phyloP scores from a whole-genome alignment of 2,888 invertebrate species.

The Lithophane semibrunnea region DNA sequence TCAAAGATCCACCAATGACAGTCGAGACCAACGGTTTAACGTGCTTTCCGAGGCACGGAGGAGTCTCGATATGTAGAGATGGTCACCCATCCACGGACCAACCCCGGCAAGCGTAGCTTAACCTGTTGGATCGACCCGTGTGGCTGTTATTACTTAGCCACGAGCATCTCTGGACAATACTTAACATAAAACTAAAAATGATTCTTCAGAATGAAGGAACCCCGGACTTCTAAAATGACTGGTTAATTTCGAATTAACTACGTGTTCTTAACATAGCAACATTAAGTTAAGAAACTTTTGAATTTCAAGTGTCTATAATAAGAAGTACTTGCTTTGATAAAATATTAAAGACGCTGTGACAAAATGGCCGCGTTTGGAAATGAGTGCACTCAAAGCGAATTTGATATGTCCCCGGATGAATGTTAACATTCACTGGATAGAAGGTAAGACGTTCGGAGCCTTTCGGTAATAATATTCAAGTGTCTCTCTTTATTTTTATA shows the following conservation, averaged over 20 bases:
- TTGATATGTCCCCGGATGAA: slow-evolving; percentile 52
- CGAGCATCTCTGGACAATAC: no score
- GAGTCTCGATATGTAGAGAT: neutral
- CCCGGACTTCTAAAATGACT: neutral
- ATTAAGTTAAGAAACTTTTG: slow-evolving; percentile 3
- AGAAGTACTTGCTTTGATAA: slow-evolving; percentile 45
- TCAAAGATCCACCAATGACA: no score
- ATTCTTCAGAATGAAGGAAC: neutral
- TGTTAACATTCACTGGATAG: slow-evolving; percentile 20
- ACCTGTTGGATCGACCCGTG: no score
- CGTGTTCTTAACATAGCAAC: slow-evolving; percentile 6
- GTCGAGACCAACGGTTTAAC: no score
- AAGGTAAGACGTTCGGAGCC: neutral
- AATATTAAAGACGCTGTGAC: slow-evolving; percentile 54
- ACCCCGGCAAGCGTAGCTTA: neutral
- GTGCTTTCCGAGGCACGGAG: no score
- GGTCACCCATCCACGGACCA: neutral
- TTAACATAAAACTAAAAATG: neutral
- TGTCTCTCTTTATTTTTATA: slow-evolving; percentile 15
- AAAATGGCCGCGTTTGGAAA: slow-evolving; percentile 30
- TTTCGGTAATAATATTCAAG: slow-evolving; percentile 17
- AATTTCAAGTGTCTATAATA: slow-evolving; percentile 12
- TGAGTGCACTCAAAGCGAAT: slow-evolving; percentile 64
- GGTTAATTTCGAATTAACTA: neutral
- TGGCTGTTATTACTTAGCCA: no score